Percentiles rank a stretch among this genome's conserved stretches.
Evolutionary conservation across 2,888 invertebrate genomes (phyloP).

Genomic region (Torymus tubicola): DNA sequence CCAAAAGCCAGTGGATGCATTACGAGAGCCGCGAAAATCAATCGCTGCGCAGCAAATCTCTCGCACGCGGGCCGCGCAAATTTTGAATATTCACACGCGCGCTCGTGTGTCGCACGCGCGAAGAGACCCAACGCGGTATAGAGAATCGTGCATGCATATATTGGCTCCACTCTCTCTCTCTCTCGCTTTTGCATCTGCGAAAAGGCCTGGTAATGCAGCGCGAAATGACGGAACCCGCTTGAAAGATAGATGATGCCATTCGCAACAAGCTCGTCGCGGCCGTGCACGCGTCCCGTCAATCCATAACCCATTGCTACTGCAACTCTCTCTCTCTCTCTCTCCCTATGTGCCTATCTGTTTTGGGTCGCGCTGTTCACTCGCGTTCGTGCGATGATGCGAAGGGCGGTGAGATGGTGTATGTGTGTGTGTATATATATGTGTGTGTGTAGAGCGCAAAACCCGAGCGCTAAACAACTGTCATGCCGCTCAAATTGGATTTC

Average conservation of each 20-base stretch:
- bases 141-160: constrained; percentile 26
- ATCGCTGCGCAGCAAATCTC: not conserved
- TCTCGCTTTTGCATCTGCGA: constrained; percentile 41
- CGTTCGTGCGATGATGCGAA: no score
- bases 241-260: constrained; percentile 74
- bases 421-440: no score
- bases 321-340: constrained; percentile 4
- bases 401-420: no score
- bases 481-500: constrained; percentile 59
- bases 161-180: not conserved
- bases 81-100: constrained; percentile 41
- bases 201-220: constrained; percentile 57
- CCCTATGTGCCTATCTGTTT: constrained; percentile 11
- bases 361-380: not conserved
- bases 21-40: constrained; percentile 15
- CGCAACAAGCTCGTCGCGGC: constrained; percentile 62
- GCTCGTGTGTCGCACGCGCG: not conserved
- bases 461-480: constrained; percentile 61
- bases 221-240: constrained; percentile 69
- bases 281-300: constrained; percentile 66
- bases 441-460: constrained; percentile 35
- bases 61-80: constrained; percentile 7
- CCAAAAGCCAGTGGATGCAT: not conserved
- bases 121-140: not conserved
- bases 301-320: constrained; percentile 66